Base-by-base conservation (phyloP, 2,113 vertebrate genomes). In the Tragelaphus imberbis region DNA sequence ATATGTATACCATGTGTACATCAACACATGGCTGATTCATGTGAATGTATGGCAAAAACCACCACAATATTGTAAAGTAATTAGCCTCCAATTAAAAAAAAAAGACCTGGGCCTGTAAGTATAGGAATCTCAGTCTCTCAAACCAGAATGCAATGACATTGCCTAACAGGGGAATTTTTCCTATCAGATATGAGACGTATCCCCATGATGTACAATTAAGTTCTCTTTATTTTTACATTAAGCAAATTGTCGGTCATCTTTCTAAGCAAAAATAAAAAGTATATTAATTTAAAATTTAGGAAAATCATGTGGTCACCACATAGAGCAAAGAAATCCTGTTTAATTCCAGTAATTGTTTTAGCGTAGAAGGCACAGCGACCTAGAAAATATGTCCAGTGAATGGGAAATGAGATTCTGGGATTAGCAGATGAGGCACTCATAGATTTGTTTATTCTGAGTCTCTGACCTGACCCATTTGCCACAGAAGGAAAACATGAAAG, bases 401-500 rank as follows among this genome's bases (percentile, higher is more conserved):
- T 91, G 55, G 63, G 7, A 75, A 94, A 21, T 30, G 51, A n/a
- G 80, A 65, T 55, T 89, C 86, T 59, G 53, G 94, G 85, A 86
- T 89, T 25, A 97, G 28, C 33, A 33, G 89, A 68, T 65, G 89
- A 65, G 36, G 40, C 23, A 77, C 77, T 93, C 21, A 23, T 1
- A n/a, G 65, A 88, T 90, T 68, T 95, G 56, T 93, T 95, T 97
- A 47, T 91, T 94, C 40, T 75, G 21, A 55, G 40, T 65, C 51
- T 92, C 95, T 94, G 79, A 93, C 84, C 47, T 13, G 6, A 84
- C 14, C 65, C 77, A 55, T 90, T 95, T 81, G 55, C 68, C n/a
- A 30, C 51, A 87, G 61, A 91, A 95, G 82, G 58, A 58, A 93
- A 90, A 56, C 49, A 85, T 40, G 14, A 68, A 86, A 91, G 68